phyloP scores from a whole-genome alignment of 2,797 vertebrate species.

The Lepidocolaptes lacrymiger region DNA sequence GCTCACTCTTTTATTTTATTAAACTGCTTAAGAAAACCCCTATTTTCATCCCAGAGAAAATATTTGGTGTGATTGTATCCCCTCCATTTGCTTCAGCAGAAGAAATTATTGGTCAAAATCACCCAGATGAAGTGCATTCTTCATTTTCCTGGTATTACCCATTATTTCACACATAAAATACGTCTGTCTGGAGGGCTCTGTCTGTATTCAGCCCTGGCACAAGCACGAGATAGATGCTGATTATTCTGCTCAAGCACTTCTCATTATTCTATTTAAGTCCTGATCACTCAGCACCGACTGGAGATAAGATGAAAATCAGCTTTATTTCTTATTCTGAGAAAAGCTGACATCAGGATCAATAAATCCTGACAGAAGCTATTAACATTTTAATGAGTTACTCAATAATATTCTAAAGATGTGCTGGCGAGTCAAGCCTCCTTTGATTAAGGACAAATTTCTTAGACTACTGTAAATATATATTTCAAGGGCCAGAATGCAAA shows the following conservation, averaged over 20 bases:
- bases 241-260: constrained; percentile 43
- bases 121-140: background rate
- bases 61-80: background rate
- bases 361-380: constrained; percentile 78
- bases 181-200: background rate
- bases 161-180: background rate
- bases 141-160: background rate
- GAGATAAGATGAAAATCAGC: constrained; percentile 69
- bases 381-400: constrained; percentile 80
- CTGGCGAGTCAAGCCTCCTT: constrained; percentile 71
- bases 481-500: constrained; percentile 26
- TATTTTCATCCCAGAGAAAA: background rate
- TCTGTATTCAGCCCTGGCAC: background rate
- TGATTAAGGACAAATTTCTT: constrained; percentile 69
- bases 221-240: background rate
- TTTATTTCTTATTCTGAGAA: constrained; percentile 73
- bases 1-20: background rate
- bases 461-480: constrained; percentile 76
- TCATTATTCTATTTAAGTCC: constrained; percentile 62
- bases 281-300: constrained; percentile 32
- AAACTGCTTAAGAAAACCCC: background rate
- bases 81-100: background rate
- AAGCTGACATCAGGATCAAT: constrained; percentile 81
- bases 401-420: constrained; percentile 71
- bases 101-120: background rate